Base-by-base conservation (phyloP, 2,797 vertebrate genomes). In the Tapera naevia region DNA sequence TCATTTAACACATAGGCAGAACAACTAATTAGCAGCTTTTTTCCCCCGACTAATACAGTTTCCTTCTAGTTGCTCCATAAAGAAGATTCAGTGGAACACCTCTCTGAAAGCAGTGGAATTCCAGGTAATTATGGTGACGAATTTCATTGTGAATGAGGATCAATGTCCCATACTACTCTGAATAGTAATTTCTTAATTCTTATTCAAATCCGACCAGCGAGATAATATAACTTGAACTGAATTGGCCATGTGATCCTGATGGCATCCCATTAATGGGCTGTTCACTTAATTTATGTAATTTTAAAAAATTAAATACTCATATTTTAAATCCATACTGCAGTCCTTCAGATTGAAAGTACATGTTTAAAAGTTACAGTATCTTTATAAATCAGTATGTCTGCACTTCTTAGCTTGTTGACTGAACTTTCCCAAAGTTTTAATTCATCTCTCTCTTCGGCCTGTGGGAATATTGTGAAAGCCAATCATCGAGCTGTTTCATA, bases 171-270 rank as follows among this genome's bases (percentile, higher is more conserved):
- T 89, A 98, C 95, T 85, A 97, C 97, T 97, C 86, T 88, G 95
- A 98, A 98, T 98, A 98, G 97, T 97, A 98, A 98, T 98, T 98
- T 96, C 98, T 98, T 98, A 97, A 98, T 98, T 98, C 97, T 98
- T 97, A 98, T 98, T 98, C 98, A 97, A 96, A 97, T 97, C 96
- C 9, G 70, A 96, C 97, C 97, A 89, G 96, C 96, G 80, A 97
- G 98, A 98, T 97, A 98, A 98, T 98, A 98, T 97, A 98, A 98
- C 98, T 97, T 96, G 96, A 97, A 98, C 97, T 94, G 97, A 98
- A 98, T 97, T 97, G 97, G 96, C 97, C 98, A 98, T 93, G 97
- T 98, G 97, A 97, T 97, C 96, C 95, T 95, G 97, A 98, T 97
- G 96, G 97, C 96, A 76, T 97, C 96, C 96, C 95, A 89, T 97